phyloP scores from a whole-genome alignment of 2,888 invertebrate species.

The Fragum fragum region DNA sequence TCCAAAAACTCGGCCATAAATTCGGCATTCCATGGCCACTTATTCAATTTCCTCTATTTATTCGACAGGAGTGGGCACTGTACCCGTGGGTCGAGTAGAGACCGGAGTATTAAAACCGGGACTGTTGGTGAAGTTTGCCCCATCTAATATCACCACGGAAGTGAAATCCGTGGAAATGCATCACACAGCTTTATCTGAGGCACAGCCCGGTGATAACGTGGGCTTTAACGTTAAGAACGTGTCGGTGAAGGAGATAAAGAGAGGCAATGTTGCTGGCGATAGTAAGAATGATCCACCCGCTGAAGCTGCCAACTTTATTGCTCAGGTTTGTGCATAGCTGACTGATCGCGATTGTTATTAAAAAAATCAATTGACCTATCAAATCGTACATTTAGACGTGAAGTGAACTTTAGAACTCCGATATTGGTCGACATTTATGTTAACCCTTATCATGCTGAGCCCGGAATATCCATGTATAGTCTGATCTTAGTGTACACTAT shows the following conservation, averaged over 20 bases:
- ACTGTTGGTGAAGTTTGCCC: constrained; percentile 98
- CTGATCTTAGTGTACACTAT: too few relatives aligned
- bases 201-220: constrained; percentile 98
- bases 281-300: constrained; percentile 98
- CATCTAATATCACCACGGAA: constrained; percentile 93
- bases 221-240: constrained; percentile 99
- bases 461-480: too few relatives aligned
- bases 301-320: constrained; percentile 84
- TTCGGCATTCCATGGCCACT: not conserved
- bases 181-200: constrained; percentile 98
- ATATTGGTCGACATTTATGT: too few relatives aligned
- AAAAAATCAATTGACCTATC: too few relatives aligned
- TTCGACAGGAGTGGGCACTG: constrained; percentile 95
- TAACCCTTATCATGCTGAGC: too few relatives aligned
- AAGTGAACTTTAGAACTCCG: too few relatives aligned
- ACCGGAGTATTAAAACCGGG: constrained; percentile 92
- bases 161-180: constrained; percentile 99
- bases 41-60: too few relatives aligned
- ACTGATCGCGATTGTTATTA: too few relatives aligned
- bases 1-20: too few relatives aligned
- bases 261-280: constrained; percentile 99
- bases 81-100: constrained; percentile 99
- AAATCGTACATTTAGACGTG: too few relatives aligned
- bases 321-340: constrained; percentile 84
- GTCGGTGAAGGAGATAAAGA: constrained; percentile 99